phyloP scores from a whole-genome alignment of 1,140 invertebrate genomes.

The Solenopsis invicta region DNA sequence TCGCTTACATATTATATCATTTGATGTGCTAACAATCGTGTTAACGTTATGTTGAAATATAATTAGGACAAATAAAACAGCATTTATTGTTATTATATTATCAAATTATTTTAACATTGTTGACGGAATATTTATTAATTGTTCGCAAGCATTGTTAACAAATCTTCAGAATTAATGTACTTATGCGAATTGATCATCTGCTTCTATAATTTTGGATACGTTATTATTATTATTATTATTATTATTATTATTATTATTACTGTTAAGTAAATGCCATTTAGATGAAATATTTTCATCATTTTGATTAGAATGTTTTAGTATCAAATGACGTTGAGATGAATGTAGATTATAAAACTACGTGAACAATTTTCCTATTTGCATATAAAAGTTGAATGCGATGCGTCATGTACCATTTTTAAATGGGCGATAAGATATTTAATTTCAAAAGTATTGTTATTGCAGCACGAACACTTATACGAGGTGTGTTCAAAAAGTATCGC shows the following conservation, averaged over 20 bases:
- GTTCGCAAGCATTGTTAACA: neutral
- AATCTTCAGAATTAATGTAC: slow-evolving; percentile 4
- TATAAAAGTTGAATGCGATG: too few species aligned
- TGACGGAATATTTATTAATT: slow-evolving; percentile 11
- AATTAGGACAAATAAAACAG: slow-evolving; percentile 31
- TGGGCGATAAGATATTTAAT: too few species aligned
- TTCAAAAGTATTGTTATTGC: too few species aligned
- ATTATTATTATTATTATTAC: too few species aligned
- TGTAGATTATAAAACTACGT: neutral
- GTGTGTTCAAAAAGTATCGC: too few species aligned
- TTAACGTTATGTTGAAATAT: neutral
- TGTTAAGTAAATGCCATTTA: neutral
- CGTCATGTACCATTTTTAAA: too few species aligned
- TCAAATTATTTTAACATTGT: slow-evolving; percentile 24
- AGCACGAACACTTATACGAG: too few species aligned
- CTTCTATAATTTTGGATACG: neutral
- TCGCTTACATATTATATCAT: slow-evolving; percentile 25
- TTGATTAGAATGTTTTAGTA: slow-evolving; percentile 7
- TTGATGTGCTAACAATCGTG: slow-evolving; percentile 26
- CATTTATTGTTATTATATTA: slow-evolving; percentile 26
- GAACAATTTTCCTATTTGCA: slow-evolving; percentile 6
- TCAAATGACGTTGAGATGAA: slow-evolving; percentile 33
- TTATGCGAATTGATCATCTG: neutral
- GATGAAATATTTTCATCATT: neutral
- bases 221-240: too few species aligned